Conservation (phyloP, 2,113 vertebrate genomes). For the Rhea pennata region DNA sequence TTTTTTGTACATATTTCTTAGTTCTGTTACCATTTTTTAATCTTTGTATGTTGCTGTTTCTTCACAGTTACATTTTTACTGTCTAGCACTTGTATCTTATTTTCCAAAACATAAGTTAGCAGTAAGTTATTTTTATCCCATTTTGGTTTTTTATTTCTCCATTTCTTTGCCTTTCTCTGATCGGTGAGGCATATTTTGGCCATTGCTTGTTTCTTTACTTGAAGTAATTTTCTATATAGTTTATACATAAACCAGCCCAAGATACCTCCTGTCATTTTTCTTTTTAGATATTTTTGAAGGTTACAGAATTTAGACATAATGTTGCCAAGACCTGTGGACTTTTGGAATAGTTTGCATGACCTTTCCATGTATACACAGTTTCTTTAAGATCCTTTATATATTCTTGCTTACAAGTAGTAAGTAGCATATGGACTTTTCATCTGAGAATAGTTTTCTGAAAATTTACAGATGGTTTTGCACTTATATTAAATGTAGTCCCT, state of each 20-base stretch:
- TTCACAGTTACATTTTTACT: conserved; percentile 14
- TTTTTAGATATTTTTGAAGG: not conserved
- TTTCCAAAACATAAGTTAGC: not conserved
- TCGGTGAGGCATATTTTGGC: not conserved
- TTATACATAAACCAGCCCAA: not conserved
- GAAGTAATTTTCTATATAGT: not conserved
- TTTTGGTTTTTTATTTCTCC: not conserved
- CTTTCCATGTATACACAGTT: not conserved
- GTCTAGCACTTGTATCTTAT: not conserved
- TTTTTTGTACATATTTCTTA: not conserved
- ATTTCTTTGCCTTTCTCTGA: not conserved
- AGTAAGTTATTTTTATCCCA: not conserved
- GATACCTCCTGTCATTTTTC: not conserved
- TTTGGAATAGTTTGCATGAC: not conserved
- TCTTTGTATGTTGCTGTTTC: not conserved
- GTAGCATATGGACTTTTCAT: not conserved
- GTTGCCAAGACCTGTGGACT: not conserved
- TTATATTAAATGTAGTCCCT: not conserved
- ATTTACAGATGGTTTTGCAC: not conserved
- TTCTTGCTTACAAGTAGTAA: not conserved
- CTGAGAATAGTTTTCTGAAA: not conserved
- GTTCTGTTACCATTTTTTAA: not conserved
- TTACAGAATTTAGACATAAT: not conserved
- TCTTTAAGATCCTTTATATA: not conserved
- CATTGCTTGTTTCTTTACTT: not conserved